These are phyloP conservation scores for Mythimna ferrago DNA, from an alignment of 2,888 invertebrate genomes.

Conservation along the genomic window DNA sequence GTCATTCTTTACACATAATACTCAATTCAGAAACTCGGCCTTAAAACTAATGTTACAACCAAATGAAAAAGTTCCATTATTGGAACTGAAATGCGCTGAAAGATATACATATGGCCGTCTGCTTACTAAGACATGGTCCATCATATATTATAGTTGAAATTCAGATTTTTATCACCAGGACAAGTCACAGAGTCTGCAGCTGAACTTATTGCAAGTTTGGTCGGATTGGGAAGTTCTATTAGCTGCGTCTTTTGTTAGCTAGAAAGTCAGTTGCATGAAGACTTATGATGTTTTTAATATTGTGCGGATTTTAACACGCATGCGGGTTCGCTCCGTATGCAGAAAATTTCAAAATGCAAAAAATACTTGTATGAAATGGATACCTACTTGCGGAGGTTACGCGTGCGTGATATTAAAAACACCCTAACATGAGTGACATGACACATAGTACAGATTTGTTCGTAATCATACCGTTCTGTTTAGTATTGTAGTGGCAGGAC, in stretches of 20 bases:
- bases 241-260: not conserved
- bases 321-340: too few relatives aligned
- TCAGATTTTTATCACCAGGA: slow-evolving; percentile 9
- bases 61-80: not conserved
- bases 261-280: not conserved
- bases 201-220: slow-evolving; percentile 16
- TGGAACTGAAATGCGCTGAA: not conserved
- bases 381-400: too few relatives aligned
- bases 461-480: not conserved
- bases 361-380: too few relatives aligned
- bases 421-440: not conserved
- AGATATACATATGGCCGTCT: not conserved
- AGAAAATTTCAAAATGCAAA: too few relatives aligned
- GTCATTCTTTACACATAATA: too few relatives aligned
- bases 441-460: not conserved
- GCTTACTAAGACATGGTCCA: not conserved
- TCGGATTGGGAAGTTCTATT: not conserved
- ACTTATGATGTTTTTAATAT: too few relatives aligned
- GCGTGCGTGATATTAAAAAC: too few relatives aligned
- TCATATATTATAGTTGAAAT: slow-evolving; percentile 2
- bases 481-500: not conserved
- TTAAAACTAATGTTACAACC: not conserved
- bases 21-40: too few relatives aligned
- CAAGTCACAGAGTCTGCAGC: not conserved
- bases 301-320: too few relatives aligned